phyloP scores from a whole-genome alignment of 2,888 invertebrate genomes.

The Chrysina gloriosa region DNA sequence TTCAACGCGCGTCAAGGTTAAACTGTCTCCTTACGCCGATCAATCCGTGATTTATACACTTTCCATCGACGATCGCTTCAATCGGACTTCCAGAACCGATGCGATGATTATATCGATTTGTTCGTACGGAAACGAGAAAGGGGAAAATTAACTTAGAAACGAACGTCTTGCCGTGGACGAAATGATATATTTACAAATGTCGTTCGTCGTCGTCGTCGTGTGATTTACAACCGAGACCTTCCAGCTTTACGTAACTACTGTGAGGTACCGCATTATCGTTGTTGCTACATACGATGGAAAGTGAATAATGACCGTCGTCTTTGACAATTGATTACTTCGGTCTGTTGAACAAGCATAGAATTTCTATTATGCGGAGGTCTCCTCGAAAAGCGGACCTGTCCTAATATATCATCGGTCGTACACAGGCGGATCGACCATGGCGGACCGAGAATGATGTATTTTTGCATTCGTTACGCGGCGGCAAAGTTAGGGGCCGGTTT shows the following conservation, averaged over 20 bases:
- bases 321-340: slow-evolving; percentile 61
- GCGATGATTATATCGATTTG: background rate
- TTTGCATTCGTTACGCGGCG: slow-evolving; percentile 62
- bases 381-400: slow-evolving; percentile 55
- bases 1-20: background rate
- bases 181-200: slow-evolving; percentile 17
- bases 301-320: slow-evolving; percentile 59
- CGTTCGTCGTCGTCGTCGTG: slow-evolving; percentile 2
- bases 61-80: slow-evolving; percentile 12
- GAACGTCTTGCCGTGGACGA: background rate
- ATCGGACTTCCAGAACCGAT: slow-evolving; percentile 4
- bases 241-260: slow-evolving; percentile 19
- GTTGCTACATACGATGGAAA: slow-evolving; percentile 43
- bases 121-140: background rate
- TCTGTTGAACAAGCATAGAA: slow-evolving; percentile 57
- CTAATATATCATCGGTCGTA: slow-evolving; percentile 61
- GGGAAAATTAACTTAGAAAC: background rate
- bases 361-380: slow-evolving; percentile 53
- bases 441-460: slow-evolving; percentile 63
- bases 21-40: background rate
- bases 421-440: slow-evolving; percentile 56
- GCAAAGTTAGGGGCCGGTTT: slow-evolving; percentile 50
- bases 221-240: slow-evolving; percentile 11
- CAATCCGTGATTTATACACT: slow-evolving; percentile 23
- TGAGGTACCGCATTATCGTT: slow-evolving; percentile 33